Percentiles rank a stretch among this genome's conserved stretches.
phyloP scores from a whole-genome alignment of 1,140 invertebrate genomes.

The Chrysoperla carnea region DNA sequence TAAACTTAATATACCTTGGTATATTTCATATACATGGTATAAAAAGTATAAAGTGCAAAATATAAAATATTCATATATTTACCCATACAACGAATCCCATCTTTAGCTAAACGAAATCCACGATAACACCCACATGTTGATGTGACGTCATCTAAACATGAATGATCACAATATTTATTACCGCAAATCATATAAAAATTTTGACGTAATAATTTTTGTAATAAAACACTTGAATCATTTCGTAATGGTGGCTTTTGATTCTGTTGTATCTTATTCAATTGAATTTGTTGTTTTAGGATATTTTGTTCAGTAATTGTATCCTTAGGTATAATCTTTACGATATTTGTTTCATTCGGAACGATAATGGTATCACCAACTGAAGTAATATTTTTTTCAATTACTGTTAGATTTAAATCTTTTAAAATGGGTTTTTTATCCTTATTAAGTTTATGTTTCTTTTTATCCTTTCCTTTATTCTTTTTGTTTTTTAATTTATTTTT shows the following conservation, averaged over 20 bases:
- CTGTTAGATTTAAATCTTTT: too few species aligned
- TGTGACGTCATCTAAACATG: conserved; percentile 18
- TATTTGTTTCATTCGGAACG: background rate
- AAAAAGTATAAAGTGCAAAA: too few species aligned
- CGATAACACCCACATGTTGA: conserved; percentile 5
- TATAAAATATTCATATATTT: too few species aligned
- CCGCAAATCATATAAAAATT: conserved; percentile 7
- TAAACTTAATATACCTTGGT: too few species aligned
- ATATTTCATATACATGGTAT: too few species aligned
- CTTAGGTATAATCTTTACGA: background rate
- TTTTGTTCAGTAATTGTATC: background rate
- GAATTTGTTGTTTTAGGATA: background rate
- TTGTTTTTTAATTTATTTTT: too few species aligned
- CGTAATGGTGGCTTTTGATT: background rate
- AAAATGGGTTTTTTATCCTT: too few species aligned
- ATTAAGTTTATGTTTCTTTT: too few species aligned
- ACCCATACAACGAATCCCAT: too few species aligned
- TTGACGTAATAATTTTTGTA: conserved; percentile 5
- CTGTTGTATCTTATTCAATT: background rate
- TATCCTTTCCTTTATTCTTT: too few species aligned
- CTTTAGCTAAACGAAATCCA: too few species aligned
- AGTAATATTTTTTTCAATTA: too few species aligned
- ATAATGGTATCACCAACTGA: background rate
- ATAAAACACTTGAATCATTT: background rate
- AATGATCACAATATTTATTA: conserved; percentile 19